Evolutionary conservation across 2,113 vertebrate genomes (phyloP).

Genomic region (Elachura formosa): DNA sequence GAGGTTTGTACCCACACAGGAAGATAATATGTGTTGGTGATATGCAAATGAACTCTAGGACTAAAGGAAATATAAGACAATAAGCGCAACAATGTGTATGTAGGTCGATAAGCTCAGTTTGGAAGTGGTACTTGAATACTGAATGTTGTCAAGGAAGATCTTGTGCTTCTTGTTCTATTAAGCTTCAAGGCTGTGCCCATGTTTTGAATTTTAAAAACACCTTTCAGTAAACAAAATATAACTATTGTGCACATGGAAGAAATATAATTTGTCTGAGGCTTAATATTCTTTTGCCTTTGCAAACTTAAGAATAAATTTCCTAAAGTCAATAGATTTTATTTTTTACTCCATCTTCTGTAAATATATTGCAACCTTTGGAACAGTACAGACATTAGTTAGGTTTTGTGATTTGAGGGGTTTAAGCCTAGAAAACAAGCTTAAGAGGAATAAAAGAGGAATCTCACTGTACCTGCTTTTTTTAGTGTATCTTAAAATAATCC

Average conservation of each 20-base stretch:
- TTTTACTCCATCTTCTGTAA: not conserved
- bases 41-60: not conserved
- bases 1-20: slow-evolving; percentile 76
- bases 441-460: not conserved
- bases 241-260: not conserved
- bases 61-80: not conserved
- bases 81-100: not conserved
- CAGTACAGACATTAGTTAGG: not conserved
- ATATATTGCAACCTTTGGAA: not conserved
- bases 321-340: not conserved
- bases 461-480: not conserved
- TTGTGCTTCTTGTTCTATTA: not conserved
- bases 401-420: not conserved
- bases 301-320: not conserved
- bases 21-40: not conserved
- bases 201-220: not conserved
- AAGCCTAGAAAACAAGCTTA: not conserved
- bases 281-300: not conserved
- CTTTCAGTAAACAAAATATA: not conserved
- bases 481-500: not conserved
- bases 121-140: not conserved
- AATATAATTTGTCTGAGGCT: not conserved
- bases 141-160: not conserved
- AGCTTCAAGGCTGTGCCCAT: not conserved
- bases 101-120: not conserved